Base-by-base conservation (phyloP, 2,113 vertebrate genomes). In the Emydura subglobosa region DNA sequence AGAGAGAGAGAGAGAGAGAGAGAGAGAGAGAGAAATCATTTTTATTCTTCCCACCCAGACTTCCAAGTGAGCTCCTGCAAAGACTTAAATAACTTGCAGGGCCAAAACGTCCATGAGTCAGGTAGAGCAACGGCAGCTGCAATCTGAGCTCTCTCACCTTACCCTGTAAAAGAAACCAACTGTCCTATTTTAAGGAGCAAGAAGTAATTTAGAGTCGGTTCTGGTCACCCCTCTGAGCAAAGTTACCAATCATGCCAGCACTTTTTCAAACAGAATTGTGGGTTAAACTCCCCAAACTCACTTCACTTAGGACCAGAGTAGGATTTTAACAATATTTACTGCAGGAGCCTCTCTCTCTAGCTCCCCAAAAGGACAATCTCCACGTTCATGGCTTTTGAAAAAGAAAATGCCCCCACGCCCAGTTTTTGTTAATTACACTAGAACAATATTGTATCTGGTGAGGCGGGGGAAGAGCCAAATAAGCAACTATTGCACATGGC, bases 401-500 rank as follows among this genome's bases (percentile, higher is more conserved):
- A 72, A 72, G n/a, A 22, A 72, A 72, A 39, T 22, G 19, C 34
- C 10, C 5, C n/a, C 19, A 10, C 49, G 82, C 1, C 87, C 83
- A 79, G 61, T 72, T 61, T 3, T 0, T 0, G 4, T 80, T 53
- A 88, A 89, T 72, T 90, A n/a, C 74, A 47, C 49, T 10, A 25
- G 92, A 16, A 27, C 93, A 87, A 83, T 95, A 85, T n/a, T 93
- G 93, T 0, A 3, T 90, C 68, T 79, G 5, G 1, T 21, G 21
- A 24, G 39, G 19, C 29, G 47, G 53, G 13, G 57, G 76, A 82
- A 84, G 82, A 96, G 92, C 92, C 84, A 98, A 98, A 97, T 96
- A 97, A 96, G 88, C 92, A 97, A 95, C 54, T 96, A 97, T 93
- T 57, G 90, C 95, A 94, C 98, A 97, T 91, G 97, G 97, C 97